A percentile compares a stretch with the other conserved stretches of the same genome.
phyloP scores from a whole-genome alignment of 2,797 vertebrate genomes.

The Oceanodroma leucorhoa region DNA sequence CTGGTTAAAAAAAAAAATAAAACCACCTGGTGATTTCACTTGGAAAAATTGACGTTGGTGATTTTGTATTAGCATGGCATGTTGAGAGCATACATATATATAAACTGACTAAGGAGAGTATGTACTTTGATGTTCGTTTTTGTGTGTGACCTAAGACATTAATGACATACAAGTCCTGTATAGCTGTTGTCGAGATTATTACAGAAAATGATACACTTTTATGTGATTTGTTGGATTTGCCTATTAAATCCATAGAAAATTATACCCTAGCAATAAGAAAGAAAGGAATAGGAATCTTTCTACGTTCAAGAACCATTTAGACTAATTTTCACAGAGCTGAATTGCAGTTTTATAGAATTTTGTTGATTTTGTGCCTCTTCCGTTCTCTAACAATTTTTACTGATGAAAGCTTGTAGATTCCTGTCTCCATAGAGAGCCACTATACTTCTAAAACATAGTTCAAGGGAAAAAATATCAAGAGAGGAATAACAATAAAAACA shows the following conservation, averaged over 20 bases:
- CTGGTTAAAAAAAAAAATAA: not conserved
- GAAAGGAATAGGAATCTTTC: constrained; percentile 10
- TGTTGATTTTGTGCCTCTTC: constrained; percentile 21
- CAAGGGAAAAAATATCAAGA: not conserved
- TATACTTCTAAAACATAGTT: not conserved
- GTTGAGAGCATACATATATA: not conserved
- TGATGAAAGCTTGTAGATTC: not conserved
- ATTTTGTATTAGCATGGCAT: not conserved
- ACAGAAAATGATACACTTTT: constrained; percentile 44
- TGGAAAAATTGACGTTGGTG: not conserved
- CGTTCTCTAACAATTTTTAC: constrained; percentile 26
- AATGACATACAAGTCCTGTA: not conserved
- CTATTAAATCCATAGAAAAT: constrained; percentile 39
- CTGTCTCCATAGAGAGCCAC: not conserved
- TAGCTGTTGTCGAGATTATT: constrained; percentile 36
- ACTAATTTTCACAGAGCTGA: constrained; percentile 28
- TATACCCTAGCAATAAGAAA: constrained; percentile 6
- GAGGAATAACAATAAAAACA: not conserved
- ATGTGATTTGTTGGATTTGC: constrained; percentile 40
- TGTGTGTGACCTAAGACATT: not conserved
- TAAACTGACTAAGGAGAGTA: not conserved
- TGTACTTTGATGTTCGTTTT: not conserved
- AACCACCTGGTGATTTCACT: not conserved
- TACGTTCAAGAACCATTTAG: constrained; percentile 20
- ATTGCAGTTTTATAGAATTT: constrained; percentile 31